phyloP scores from a whole-genome alignment of 2,888 invertebrate species.

The Tolmerus cingulatus region DNA sequence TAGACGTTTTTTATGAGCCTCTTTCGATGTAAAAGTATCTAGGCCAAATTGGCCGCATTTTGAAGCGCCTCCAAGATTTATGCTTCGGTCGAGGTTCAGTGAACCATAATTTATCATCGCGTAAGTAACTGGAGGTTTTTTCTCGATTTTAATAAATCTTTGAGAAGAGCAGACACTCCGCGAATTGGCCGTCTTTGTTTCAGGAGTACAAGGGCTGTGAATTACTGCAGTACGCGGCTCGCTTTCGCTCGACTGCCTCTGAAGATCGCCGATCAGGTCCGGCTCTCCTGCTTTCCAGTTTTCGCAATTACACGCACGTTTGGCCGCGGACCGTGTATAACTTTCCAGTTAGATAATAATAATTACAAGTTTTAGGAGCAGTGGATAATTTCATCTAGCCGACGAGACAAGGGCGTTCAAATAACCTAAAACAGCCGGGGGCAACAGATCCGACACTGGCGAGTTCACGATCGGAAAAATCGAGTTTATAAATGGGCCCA shows the following conservation, averaged over 20 bases:
- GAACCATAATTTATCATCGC: background rate
- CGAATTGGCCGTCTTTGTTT: background rate
- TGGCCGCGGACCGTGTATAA: background rate
- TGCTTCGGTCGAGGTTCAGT: background rate
- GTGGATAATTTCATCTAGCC: background rate
- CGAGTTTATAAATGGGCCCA: constrained; percentile 10
- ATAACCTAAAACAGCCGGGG: background rate
- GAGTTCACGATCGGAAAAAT: background rate
- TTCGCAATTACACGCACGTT: background rate
- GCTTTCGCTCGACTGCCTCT: background rate
- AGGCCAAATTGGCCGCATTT: constrained; percentile 1
- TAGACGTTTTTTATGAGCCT: background rate
- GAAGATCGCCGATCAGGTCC: background rate
- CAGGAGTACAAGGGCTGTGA: background rate
- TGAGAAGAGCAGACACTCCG: background rate
- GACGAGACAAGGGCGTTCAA: constrained; percentile 3
- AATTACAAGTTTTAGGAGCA: background rate
- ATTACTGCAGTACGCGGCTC: background rate
- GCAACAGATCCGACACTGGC: background rate
- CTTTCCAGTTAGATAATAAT: background rate
- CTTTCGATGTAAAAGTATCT: background rate
- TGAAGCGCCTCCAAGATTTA: background rate
- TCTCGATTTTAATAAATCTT: background rate
- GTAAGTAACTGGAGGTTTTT: background rate
- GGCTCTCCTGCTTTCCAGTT: background rate